Conservation (phyloP, 2,888 invertebrate species). For the Molorchus minor region DNA sequence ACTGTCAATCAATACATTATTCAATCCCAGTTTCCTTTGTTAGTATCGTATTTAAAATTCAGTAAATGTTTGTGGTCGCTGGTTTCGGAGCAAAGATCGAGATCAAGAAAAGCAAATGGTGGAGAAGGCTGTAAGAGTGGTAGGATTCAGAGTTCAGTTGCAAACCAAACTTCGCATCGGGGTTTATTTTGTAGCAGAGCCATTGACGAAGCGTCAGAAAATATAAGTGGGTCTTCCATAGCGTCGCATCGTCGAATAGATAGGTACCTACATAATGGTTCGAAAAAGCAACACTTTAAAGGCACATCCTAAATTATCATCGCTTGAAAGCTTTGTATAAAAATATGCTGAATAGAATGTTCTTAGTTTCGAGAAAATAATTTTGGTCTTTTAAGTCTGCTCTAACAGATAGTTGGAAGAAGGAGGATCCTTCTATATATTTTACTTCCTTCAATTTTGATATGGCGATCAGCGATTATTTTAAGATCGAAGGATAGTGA, state of each 20-base stretch:
- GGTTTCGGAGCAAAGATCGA: slow-evolving; percentile 26
- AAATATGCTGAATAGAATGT: neutral
- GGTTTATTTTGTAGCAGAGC: slow-evolving; percentile 19
- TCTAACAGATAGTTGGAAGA: too few species aligned
- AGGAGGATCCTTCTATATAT: too few species aligned
- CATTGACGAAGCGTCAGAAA: slow-evolving; percentile 4
- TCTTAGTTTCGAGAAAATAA: neutral
- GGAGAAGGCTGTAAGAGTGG: slow-evolving; percentile 17
- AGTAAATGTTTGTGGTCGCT: slow-evolving; percentile 29
- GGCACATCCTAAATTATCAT: neutral
- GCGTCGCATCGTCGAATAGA: neutral
- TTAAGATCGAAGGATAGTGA: neutral
- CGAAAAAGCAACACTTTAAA: neutral
- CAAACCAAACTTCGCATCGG: slow-evolving; percentile 49
- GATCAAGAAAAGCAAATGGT: slow-evolving; percentile 25
- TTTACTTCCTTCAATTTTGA: neutral
- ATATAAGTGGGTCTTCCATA: neutral
- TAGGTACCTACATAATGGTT: neutral
- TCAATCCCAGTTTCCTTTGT: neutral
- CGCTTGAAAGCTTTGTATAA: neutral
- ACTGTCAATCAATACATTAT: too few species aligned
- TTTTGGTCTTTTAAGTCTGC: neutral
- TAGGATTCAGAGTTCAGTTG: slow-evolving; percentile 58
- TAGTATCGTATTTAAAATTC: neutral
- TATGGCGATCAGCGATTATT: neutral